Conservation (phyloP, 2,113 vertebrate species). For the Neotoma lepida region DNA sequence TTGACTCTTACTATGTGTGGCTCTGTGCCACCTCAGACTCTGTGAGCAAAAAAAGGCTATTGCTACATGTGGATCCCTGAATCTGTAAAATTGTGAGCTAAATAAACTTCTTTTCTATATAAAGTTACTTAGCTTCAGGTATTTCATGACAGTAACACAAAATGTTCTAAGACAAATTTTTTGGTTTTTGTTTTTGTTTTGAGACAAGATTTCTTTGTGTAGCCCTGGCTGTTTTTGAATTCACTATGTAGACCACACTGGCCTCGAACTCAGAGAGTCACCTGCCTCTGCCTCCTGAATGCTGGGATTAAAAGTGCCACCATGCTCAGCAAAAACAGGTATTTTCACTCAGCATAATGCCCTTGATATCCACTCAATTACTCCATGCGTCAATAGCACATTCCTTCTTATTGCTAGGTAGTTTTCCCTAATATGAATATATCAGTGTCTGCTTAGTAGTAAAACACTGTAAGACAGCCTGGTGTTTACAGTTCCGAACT, state of each 20-base stretch:
- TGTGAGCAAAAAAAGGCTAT: neutral
- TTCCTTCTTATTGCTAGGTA: conserved; percentile 16
- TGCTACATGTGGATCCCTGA: neutral
- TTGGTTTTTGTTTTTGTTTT: neutral
- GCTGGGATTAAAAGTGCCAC: neutral
- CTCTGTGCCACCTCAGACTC: neutral
- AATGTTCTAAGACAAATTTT: neutral
- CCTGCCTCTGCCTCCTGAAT: neutral
- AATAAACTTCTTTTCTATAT: neutral
- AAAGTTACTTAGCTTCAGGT: neutral
- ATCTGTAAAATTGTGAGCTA: neutral
- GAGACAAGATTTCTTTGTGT: neutral
- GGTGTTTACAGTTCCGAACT: neutral
- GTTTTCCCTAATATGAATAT: neutral
- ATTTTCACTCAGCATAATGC: neutral
- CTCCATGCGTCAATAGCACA: neutral
- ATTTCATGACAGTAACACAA: neutral
- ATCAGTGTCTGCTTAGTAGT: neutral
- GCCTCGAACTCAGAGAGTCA: neutral
- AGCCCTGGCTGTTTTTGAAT: neutral
- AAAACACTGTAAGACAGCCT: conserved; percentile 1
- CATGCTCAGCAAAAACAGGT: neutral
- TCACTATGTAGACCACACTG: neutral
- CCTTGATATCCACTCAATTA: neutral
- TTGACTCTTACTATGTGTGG: neutral